Percentiles rank a stretch among this genome's conserved stretches.
Evolutionary conservation across 2,113 vertebrate species (phyloP).

Genomic region (Turnix velox): DNA sequence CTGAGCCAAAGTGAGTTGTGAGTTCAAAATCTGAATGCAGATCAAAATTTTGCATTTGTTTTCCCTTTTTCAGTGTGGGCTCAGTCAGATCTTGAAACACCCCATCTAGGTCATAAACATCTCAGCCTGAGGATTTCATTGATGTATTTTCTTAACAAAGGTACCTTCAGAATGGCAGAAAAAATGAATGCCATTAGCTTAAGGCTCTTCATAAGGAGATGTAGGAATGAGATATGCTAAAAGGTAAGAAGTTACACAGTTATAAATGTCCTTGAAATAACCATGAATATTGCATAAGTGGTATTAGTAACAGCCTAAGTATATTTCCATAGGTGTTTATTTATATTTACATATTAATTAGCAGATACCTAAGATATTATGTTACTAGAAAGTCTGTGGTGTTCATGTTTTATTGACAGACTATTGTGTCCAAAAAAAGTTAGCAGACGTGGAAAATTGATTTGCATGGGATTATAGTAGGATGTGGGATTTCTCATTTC

Average conservation of each 20-base stretch:
- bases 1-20: neutral
- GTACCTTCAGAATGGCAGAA: neutral
- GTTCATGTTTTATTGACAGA: slow-evolving; percentile 74
- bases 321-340: slow-evolving; percentile 73
- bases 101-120: neutral
- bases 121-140: neutral
- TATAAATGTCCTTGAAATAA: slow-evolving; percentile 65
- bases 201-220: neutral
- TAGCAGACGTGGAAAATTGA: slow-evolving; percentile 57
- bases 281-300: slow-evolving; percentile 69
- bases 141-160: neutral
- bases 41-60: neutral
- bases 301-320: slow-evolving; percentile 73
- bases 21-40: neutral
- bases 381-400: slow-evolving; percentile 57
- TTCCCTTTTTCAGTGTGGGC: neutral
- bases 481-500: slow-evolving; percentile 41
- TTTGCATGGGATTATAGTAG: slow-evolving; percentile 11
- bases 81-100: neutral
- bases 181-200: neutral
- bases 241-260: neutral
- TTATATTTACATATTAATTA: slow-evolving; percentile 76
- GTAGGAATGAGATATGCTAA: neutral
- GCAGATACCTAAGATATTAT: slow-evolving; percentile 62
- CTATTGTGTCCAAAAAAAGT: slow-evolving; percentile 17